Conservation (phyloP, 2,113 vertebrate genomes). For the cattle (Bos taurus) region DNA sequence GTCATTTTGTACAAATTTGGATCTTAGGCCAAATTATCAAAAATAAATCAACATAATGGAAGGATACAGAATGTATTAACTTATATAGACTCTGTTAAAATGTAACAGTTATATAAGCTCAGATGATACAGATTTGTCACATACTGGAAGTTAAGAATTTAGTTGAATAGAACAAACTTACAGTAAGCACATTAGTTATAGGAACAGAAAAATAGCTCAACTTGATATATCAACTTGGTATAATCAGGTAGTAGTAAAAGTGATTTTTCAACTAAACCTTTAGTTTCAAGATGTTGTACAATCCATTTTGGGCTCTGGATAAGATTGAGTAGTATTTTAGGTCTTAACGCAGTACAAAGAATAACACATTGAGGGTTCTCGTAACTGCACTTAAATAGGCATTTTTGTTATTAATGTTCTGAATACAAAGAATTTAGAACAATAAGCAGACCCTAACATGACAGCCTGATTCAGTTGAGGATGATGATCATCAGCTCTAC, state of each 20-base stretch:
- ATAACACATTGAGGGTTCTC: background rate
- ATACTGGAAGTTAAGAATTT: background rate
- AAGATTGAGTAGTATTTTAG: background rate
- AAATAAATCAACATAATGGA: background rate
- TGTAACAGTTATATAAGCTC: background rate
- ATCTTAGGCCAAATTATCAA: conserved; percentile 10
- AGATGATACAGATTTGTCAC: background rate
- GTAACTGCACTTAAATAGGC: background rate
- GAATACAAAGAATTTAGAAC: background rate
- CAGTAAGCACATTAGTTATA: background rate
- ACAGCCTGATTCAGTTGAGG: background rate
- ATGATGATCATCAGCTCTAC: background rate
- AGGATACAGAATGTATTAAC: background rate
- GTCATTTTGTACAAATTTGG: background rate
- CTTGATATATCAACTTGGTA: background rate
- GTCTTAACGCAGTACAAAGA: background rate
- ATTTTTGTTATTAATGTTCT: background rate
- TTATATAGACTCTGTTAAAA: background rate
- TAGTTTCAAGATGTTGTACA: background rate
- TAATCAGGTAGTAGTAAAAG: background rate
- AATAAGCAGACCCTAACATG: background rate
- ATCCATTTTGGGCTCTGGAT: background rate
- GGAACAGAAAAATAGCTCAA: background rate
- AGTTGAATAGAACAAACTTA: background rate
- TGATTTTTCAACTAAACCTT: background rate